Evolutionary conservation across 1,140 invertebrate species (phyloP).

Genomic region (Solenopsis fugax): DNA sequence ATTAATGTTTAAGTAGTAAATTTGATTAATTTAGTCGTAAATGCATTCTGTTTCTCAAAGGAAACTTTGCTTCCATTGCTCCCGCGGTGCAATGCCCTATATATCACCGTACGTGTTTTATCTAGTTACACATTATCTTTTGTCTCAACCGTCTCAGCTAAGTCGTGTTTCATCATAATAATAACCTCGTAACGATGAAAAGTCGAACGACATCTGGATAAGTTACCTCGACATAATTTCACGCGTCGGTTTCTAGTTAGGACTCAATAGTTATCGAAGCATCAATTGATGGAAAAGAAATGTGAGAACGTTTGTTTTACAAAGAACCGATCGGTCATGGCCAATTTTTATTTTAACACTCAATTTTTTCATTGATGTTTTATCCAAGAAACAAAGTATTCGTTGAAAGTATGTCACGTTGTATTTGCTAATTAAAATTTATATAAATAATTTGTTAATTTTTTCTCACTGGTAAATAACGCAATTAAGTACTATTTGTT

Average conservation of each 20-base stretch:
- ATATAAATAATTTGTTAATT: neutral
- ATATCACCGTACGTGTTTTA: slow-evolving; percentile 42
- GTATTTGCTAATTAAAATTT: neutral
- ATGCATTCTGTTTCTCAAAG: neutral
- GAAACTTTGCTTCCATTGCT: slow-evolving; percentile 7
- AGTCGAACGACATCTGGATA: slow-evolving; percentile 54
- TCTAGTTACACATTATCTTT: slow-evolving; percentile 55
- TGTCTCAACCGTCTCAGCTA: slow-evolving; percentile 6
- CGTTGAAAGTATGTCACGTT: neutral
- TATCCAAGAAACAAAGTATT: neutral
- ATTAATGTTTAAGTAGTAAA: neutral
- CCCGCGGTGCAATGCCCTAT: slow-evolving; percentile 24
- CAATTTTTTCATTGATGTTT: neutral
- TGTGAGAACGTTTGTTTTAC: neutral
- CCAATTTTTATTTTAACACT: neutral
- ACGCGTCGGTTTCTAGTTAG: slow-evolving; percentile 32
- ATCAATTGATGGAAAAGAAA: slow-evolving; percentile 38
- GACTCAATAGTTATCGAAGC: slow-evolving; percentile 35
- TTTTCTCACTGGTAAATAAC: neutral
- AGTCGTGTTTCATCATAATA: slow-evolving; percentile 43
- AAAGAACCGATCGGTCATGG: neutral
- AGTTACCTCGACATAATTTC: slow-evolving; percentile 60
- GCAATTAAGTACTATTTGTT: neutral
- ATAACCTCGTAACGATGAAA: slow-evolving; percentile 51
- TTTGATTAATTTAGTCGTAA: neutral